phyloP scores from a whole-genome alignment of 2,113 vertebrate genomes.

The Calyptommatus sinebrachiatus region DNA sequence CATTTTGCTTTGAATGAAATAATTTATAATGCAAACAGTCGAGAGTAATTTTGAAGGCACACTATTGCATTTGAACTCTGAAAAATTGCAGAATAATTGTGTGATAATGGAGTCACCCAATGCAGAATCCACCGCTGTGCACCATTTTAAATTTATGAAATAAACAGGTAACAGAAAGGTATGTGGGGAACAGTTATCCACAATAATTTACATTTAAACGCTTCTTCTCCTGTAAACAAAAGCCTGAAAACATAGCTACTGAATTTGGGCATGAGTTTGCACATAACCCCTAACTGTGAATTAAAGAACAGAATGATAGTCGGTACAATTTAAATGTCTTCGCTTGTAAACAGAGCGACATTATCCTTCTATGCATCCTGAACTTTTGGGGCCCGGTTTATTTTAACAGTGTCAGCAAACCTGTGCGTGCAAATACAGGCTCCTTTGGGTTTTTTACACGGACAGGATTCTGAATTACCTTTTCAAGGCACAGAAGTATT shows the following conservation, averaged over 20 bases:
- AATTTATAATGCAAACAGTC: not conserved
- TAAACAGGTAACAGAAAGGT: not conserved
- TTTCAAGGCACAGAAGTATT: too few species aligned
- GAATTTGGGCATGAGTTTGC: conserved; percentile 18
- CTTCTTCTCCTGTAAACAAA: conserved; percentile 28
- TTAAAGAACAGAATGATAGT: not conserved
- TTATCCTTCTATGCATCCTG: not conserved
- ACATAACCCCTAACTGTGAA: conserved; percentile 21
- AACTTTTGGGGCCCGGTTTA: not conserved
- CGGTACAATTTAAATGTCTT: conserved; percentile 17
- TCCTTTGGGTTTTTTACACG: too few species aligned
- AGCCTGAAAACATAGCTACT: conserved; percentile 20
- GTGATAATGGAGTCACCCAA: not conserved
- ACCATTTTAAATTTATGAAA: not conserved
- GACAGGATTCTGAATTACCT: not conserved
- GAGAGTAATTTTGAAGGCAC: not conserved
- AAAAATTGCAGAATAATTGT: conserved; percentile 5
- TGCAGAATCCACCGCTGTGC: conserved; percentile 20
- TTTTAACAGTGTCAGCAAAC: not conserved
- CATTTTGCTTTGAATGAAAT: not conserved
- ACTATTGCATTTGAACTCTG: not conserved
- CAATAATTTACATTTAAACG: conserved; percentile 21
- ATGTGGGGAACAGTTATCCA: conserved; percentile 20
- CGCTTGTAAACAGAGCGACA: conserved; percentile 7
- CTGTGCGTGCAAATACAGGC: not conserved